phyloP scores from a whole-genome alignment of 2,797 vertebrate genomes.

The Apodemus agrarius region DNA sequence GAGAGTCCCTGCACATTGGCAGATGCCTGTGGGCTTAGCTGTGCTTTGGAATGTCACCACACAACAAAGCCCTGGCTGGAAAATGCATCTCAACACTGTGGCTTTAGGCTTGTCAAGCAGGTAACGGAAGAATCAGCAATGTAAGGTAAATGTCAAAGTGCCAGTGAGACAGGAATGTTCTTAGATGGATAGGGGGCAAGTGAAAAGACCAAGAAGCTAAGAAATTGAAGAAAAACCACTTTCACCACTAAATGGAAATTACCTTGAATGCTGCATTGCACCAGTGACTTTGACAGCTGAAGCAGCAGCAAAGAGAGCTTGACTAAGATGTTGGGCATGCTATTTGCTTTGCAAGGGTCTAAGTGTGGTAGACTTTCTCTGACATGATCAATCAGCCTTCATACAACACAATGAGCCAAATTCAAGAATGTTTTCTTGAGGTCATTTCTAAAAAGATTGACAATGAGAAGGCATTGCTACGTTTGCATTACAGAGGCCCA shows the following conservation, averaged over 20 bases:
- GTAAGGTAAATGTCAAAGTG: constrained; percentile 80
- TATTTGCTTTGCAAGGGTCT: constrained; percentile 79
- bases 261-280: constrained; percentile 87
- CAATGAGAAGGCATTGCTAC: constrained; percentile 65
- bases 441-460: constrained; percentile 70
- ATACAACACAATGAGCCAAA: constrained; percentile 71
- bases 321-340: constrained; percentile 82
- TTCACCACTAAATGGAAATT: constrained; percentile 88
- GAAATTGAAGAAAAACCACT: constrained; percentile 86
- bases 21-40: constrained; percentile 77
- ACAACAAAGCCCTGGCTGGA: constrained; percentile 72
- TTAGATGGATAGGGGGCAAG: constrained; percentile 84
- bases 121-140: constrained; percentile 80
- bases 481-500: not conserved
- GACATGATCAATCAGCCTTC: constrained; percentile 80
- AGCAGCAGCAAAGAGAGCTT: constrained; percentile 82
- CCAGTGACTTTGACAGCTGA: constrained; percentile 88
- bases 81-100: constrained; percentile 79
- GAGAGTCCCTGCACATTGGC: constrained; percentile 71
- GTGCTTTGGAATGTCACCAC: constrained; percentile 81
- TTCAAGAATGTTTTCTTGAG: constrained; percentile 77
- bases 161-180: constrained; percentile 81
- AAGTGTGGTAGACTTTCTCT: constrained; percentile 83
- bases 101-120: constrained; percentile 75
- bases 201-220: constrained; percentile 82